Evolutionary conservation across 1,140 invertebrate species (phyloP), one percentile per base, ranked within the genome.

Genomic region (Drosophila nasuta): DNA sequence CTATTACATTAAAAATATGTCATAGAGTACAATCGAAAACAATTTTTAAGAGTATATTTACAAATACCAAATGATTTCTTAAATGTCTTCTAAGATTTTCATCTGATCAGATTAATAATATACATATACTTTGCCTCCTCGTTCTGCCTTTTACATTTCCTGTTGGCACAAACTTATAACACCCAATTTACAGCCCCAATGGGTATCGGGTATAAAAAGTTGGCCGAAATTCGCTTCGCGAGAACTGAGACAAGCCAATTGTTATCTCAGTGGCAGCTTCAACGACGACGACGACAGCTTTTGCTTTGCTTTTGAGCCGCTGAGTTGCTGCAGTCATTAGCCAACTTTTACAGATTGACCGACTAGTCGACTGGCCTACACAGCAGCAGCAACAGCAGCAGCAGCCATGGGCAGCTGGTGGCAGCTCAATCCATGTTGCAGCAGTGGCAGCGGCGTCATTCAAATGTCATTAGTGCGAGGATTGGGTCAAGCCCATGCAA

Each of bases 401-500:
- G 11, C 10, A 2, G 11, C 43, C 20, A 25, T 25, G 20, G 20
- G 20, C 20, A 20, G 20, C 20, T 20, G 20, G 20, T 20, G 20
- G 20, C 43, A 3, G 48, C 38, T 56, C 63, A 68, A 74, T 57
- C 13, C 45, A 52, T 30, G 5, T 17, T 48, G 41, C 35, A 20
- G 38, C 52, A n/a, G 33, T 57, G 85, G 41, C 35, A 20, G 38
- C 52, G 15, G 33, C 60, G 85, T 88, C 85, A 89, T 89, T 89
- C 81, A 72, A 89, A 88, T 81, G 85, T 89, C 81, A 88, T 88
- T 88, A 89, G 85, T 64, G 69, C 35, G 28, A 35, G 46, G 67
- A 30, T 52, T 67, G 28, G 48, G 48, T 57, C 60, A 59, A 51
- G 58, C 15, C 10, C 13, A 25, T 25, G 20, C 20, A 25, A 25